Conservation (phyloP, 2,888 invertebrate genomes). For the Eilema griseolum region DNA sequence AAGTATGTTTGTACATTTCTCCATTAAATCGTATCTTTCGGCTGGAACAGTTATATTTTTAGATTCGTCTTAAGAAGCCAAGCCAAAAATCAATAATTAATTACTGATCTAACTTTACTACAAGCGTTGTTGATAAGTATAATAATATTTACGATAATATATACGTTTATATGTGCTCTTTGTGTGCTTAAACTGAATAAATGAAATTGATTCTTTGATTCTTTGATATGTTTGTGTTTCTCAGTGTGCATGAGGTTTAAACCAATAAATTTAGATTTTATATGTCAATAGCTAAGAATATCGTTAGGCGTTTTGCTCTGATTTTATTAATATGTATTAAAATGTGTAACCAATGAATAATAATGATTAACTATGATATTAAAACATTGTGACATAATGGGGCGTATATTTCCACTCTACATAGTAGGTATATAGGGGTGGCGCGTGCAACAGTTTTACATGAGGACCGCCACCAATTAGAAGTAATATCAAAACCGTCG, state of each 20-base stretch:
- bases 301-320: neutral
- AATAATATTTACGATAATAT: too few species aligned
- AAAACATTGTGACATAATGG: conserved; percentile 32
- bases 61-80: too few species aligned
- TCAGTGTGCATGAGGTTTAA: neutral
- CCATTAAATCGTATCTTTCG: too few species aligned
- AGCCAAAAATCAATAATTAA: too few species aligned
- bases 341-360: neutral
- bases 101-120: too few species aligned
- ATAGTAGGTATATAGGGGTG: conserved; percentile 74
- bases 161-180: too few species aligned
- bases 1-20: too few species aligned
- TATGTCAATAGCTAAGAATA: neutral
- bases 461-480: conserved; percentile 84
- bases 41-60: too few species aligned
- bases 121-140: too few species aligned
- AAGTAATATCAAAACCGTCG: conserved; percentile 82
- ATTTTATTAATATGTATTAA: neutral
- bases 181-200: too few species aligned
- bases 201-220: too few species aligned
- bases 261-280: neutral
- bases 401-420: conserved; percentile 32
- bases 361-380: conserved; percentile 19
- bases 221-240: neutral
- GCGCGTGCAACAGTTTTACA: conserved; percentile 85